Conservation (phyloP, 2,888 invertebrate genomes). For the Andricus curvator region DNA sequence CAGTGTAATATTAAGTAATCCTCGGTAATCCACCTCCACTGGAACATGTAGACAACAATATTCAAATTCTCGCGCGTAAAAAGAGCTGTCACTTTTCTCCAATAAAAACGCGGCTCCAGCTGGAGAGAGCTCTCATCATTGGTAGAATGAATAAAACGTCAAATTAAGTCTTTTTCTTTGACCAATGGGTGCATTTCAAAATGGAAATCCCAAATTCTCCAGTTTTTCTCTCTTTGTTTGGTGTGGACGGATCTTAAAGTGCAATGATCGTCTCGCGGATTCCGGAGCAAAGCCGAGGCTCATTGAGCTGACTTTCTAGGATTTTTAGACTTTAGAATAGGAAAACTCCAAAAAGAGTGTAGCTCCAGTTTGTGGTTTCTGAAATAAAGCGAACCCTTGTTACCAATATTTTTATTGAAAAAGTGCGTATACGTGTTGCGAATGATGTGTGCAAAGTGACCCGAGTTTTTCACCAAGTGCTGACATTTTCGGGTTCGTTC, state of each 20-base stretch:
- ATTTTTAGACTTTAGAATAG: neutral
- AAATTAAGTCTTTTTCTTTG: neutral
- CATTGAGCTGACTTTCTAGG: neutral
- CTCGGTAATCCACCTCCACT: too few species aligned
- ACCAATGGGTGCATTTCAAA: neutral
- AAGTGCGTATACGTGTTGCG: neutral
- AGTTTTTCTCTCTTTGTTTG: neutral
- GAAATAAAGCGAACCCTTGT: neutral
- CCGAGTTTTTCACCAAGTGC: slow-evolving; percentile 2
- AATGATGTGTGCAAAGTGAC: neutral
- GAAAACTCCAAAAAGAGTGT: neutral
- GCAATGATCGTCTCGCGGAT: slow-evolving; percentile 17
- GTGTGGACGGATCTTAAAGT: slow-evolving; percentile 9
- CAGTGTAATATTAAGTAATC: too few species aligned
- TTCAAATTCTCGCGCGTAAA: neutral
- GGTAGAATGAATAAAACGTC: neutral
- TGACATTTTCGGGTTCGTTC: slow-evolving; percentile 16
- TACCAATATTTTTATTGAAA: neutral
- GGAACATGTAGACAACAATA: too few species aligned
- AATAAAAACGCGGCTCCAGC: neutral
- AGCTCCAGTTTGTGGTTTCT: neutral
- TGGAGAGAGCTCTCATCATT: neutral
- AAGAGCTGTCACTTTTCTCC: neutral
- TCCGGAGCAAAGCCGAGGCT: neutral
- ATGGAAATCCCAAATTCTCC: neutral